phyloP scores from a whole-genome alignment of 2,113 vertebrate genomes.

The Pseudopodoces humilis region DNA sequence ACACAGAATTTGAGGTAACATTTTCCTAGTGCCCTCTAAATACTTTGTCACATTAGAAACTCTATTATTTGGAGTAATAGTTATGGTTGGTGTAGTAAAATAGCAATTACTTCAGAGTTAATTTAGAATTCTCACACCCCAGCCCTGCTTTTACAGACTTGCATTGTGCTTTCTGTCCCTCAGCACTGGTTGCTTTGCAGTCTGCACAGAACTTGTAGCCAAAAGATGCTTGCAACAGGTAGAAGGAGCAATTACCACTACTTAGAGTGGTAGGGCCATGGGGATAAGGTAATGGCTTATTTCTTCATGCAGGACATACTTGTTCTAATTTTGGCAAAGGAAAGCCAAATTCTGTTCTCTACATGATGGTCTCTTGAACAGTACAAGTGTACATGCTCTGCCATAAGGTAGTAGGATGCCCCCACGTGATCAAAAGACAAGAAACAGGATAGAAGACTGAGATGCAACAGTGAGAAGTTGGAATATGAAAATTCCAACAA shows the following conservation, averaged over 20 bases:
- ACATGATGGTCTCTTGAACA: fast-evolving
- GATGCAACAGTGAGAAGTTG: not conserved
- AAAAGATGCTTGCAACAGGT: not conserved
- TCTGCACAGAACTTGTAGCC: not conserved
- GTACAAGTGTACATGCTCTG: not conserved
- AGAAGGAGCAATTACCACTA: not conserved
- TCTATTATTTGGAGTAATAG: not conserved
- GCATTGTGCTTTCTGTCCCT: not conserved
- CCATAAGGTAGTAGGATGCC: not conserved
- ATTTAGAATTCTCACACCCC: not conserved
- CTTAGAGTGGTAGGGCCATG: not conserved
- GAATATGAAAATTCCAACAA: not conserved
- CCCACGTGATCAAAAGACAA: not conserved
- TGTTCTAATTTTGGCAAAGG: not conserved
- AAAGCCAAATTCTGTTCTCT: not conserved
- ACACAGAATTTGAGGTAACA: not conserved
- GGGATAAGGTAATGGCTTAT: not conserved
- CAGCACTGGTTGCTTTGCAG: not conserved
- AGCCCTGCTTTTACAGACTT: not conserved
- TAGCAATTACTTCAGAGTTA: not conserved
- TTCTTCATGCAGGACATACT: not conserved
- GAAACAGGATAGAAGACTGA: not conserved
- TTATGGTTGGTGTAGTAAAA: not conserved
- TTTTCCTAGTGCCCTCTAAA: not conserved
- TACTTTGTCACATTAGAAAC: not conserved